These are phyloP conservation scores for Neuroterus valhalla DNA, from an alignment of 1,140 invertebrate species.

Conservation along the genomic window DNA sequence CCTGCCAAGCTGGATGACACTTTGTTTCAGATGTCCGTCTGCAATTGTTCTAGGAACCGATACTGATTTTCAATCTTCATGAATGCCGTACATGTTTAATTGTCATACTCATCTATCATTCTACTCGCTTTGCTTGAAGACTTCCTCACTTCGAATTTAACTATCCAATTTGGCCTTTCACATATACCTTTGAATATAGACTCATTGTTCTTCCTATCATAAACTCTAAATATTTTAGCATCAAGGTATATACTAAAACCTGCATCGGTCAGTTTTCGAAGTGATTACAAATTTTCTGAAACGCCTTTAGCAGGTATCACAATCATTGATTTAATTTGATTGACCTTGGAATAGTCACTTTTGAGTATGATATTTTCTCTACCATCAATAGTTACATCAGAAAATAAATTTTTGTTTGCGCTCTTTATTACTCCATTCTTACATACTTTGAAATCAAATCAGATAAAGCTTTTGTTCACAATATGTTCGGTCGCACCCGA, in stretches of 20 bases:
- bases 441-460: no score
- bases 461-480: no score
- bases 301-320: conserved; percentile 48
- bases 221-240: conserved; percentile 42
- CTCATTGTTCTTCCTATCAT: conserved; percentile 4
- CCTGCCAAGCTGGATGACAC: conserved; percentile 30
- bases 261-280: no score
- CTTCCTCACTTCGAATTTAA: no score
- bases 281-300: conserved; percentile 46
- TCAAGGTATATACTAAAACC: no score
- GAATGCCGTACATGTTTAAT: conserved; percentile 36
- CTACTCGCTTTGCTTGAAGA: no score
- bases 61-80: no score
- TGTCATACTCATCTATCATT: conserved; percentile 29
- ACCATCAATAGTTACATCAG: conserved; percentile 43
- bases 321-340: conserved; percentile 47
- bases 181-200: no score
- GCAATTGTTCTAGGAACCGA: conserved; percentile 44
- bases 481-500: no score
- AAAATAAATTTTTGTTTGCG: conserved; percentile 46
- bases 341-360: conserved; percentile 25
- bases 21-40: conserved; percentile 16
- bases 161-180: no score
- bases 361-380: conserved; percentile 44
- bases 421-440: conserved; percentile 43